Conservation (phyloP, 2,888 invertebrate species). For the Amphiduros pacificus region DNA sequence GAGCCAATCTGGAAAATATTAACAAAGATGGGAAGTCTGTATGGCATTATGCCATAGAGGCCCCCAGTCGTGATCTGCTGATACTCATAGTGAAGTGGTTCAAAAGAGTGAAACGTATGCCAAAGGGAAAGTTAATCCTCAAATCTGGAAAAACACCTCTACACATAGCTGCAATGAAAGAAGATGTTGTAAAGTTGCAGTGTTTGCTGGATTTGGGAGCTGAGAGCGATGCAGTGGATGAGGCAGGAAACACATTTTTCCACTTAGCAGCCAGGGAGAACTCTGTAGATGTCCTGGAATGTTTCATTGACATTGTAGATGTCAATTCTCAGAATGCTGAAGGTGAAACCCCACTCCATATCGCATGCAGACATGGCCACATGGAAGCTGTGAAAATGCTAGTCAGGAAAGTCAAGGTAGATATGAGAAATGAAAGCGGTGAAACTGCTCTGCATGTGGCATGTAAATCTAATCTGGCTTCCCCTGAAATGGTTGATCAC, state of each 20-base stretch:
- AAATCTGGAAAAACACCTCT: slow-evolving; percentile 36
- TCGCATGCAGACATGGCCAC: slow-evolving; percentile 26
- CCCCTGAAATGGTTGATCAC: slow-evolving; percentile 36
- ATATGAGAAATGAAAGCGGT: slow-evolving; percentile 42
- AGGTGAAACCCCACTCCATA: slow-evolving; percentile 33
- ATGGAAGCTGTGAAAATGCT: slow-evolving; percentile 10
- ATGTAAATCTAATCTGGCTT: slow-evolving; percentile 35
- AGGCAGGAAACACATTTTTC: slow-evolving; percentile 47
- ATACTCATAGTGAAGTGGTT: not conserved
- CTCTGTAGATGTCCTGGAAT: slow-evolving; percentile 36
- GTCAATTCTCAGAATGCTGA: slow-evolving; percentile 41
- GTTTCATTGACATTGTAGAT: slow-evolving; percentile 33
- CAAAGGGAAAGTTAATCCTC: not conserved
- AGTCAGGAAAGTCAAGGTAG: slow-evolving; percentile 27
- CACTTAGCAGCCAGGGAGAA: slow-evolving; percentile 51
- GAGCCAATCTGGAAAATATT: slow-evolving; percentile 39
- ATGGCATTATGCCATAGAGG: slow-evolving; percentile 49
- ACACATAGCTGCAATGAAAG: slow-evolving; percentile 36
- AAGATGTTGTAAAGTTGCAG: slow-evolving; percentile 41
- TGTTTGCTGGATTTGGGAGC: slow-evolving; percentile 41
- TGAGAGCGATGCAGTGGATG: slow-evolving; percentile 38
- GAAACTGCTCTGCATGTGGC: slow-evolving; percentile 52
- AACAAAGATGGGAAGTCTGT: slow-evolving; percentile 49
- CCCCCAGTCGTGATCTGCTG: not conserved
- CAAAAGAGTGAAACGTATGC: not conserved